phyloP scores from a whole-genome alignment of 2,113 vertebrate genomes.

The Prochilodus magdalenae region DNA sequence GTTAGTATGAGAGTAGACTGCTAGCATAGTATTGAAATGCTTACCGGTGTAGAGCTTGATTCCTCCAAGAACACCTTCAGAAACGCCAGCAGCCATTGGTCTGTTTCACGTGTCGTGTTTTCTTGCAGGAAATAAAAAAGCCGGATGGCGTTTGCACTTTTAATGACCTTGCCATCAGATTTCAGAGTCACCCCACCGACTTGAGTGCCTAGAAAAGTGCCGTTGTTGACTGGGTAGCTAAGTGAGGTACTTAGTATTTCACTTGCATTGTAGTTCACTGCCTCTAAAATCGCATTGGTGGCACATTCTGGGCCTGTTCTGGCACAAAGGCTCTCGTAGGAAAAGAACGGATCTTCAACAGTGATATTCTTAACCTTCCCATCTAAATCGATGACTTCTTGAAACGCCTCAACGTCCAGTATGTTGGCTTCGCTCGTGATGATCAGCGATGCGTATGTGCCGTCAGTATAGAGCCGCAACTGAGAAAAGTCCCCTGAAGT shows the following conservation, averaged over 20 bases:
- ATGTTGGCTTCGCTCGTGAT: conserved; percentile 44
- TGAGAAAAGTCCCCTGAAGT: conserved; percentile 67
- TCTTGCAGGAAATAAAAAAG: conserved; percentile 41
- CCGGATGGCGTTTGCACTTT: conserved; percentile 8
- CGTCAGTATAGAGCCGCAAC: conserved; percentile 61
- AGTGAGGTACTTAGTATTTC: conserved; percentile 12
- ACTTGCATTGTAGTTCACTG: conserved; percentile 9
- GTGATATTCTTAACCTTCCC: neutral
- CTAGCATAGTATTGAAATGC: neutral
- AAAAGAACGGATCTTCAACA: neutral
- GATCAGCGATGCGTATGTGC: conserved; percentile 64
- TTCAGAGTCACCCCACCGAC: conserved; percentile 18
- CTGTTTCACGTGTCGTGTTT: neutral
- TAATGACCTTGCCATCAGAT: neutral
- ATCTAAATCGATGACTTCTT: conserved; percentile 60
- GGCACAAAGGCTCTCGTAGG: conserved; percentile 41
- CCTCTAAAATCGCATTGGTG: conserved; percentile 43
- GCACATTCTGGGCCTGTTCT: conserved; percentile 22
- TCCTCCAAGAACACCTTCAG: neutral
- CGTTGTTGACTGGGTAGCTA: conserved; percentile 40
- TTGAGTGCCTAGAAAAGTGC: neutral
- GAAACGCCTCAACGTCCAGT: conserved; percentile 49
- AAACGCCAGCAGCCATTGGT: conserved; percentile 18
- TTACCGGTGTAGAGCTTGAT: neutral
- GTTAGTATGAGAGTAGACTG: too few species aligned